Evolutionary conservation across 23 tunicate genomes (phyloP), one percentile per base, ranked within the genome.

Genomic region (Aplidium turbinatum): DNA sequence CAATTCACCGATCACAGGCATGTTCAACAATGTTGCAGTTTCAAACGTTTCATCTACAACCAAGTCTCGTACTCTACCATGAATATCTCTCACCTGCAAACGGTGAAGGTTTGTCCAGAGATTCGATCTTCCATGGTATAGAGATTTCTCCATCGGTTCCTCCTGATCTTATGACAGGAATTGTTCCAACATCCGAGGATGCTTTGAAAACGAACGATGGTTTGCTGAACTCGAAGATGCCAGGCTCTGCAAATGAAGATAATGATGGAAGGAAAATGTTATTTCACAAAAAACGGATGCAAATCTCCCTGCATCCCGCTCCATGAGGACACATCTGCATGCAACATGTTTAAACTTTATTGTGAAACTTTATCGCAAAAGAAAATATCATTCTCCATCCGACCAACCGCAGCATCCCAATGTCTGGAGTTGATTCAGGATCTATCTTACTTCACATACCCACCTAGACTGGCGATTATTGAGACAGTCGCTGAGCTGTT

Each of bases 141-240:
- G 50, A 29, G 7, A 89, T 83, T 21, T 82, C 77, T 2, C 99
- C 99, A 70, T 95, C 99, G 0, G 99, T 57, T 46, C 99, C 99
- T 38, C 83, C 89, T 18, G 95, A 89, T 57, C 99, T 54, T 31
- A 88, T 68, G 21, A 95, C 92, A 16, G 96, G 87, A 5, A 84
- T 79, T 42, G 67, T 33, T 28, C 95, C 96, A 1, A 78, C 11
- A 28, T 62, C 72, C 3, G 60, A 70, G 30, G 38, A 50, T 32
- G 78, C 79, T 26, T 77, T 76, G 62, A 90, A 95, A 13, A 95
- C 82, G 38, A 76, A 85, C n/a, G 96, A 89, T 29, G 92, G 81
- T 53, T 95, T 95, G 83, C 87, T 77, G 80, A 95, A 95, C 50
- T 95, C 99, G 71, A 95, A 95, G 2, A 75, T 50, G 4, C 99